phyloP scores from a whole-genome alignment of 64 coral and sea anemone species.

The Stichodactyla helianthus region DNA sequence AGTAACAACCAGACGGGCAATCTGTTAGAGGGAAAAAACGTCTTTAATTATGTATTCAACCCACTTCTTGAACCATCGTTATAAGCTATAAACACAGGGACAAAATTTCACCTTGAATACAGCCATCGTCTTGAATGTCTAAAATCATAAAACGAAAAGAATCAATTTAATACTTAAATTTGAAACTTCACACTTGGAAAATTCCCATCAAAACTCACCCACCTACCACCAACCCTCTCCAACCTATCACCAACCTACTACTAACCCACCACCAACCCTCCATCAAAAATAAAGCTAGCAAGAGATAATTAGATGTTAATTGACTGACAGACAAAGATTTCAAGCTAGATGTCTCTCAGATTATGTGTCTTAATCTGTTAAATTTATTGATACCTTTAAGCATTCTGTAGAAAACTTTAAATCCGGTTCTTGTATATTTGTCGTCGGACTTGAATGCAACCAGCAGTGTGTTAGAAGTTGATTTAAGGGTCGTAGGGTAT shows the following conservation, averaged over 20 bases:
- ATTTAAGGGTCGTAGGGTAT: slow-evolving; percentile 1
- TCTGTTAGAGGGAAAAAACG: neutral
- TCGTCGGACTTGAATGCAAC: slow-evolving; percentile 21
- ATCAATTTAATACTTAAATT: neutral
- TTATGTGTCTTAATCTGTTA: neutral
- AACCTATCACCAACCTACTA: too few relatives aligned
- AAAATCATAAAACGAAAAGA: neutral
- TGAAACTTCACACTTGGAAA: too few relatives aligned
- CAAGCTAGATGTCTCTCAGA: too few relatives aligned
- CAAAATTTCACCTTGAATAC: neutral
- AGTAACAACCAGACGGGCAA: neutral
- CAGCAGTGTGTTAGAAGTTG: slow-evolving; percentile 10
- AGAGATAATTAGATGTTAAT: too few relatives aligned
- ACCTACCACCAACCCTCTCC: too few relatives aligned
- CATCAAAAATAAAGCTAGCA: too few relatives aligned
- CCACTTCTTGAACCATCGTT: neutral
- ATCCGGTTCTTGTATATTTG: neutral
- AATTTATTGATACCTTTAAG: neutral
- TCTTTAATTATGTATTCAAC: neutral
- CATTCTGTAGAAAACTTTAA: slow-evolving; percentile 1
- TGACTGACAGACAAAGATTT: too few relatives aligned
- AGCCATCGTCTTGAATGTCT: neutral
- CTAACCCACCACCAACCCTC: too few relatives aligned
- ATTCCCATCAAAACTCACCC: too few relatives aligned
- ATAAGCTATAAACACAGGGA: neutral